Evolutionary conservation across 2,888 invertebrate genomes (phyloP).

Genomic region (Conchocele bisecta): DNA sequence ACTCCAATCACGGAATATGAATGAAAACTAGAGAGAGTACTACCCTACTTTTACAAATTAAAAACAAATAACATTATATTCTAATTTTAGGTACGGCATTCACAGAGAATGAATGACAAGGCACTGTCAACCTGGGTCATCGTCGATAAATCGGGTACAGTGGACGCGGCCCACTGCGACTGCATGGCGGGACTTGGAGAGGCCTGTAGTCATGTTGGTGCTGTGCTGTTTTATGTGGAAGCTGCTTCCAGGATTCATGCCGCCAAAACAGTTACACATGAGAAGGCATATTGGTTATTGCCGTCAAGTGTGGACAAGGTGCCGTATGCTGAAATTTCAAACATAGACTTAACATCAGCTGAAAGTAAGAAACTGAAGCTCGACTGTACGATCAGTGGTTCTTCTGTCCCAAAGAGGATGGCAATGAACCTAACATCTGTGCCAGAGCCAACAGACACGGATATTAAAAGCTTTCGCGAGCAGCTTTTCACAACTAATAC

Average conservation of each 20-base stretch:
- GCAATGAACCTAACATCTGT: neutral
- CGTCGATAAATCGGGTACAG: conserved; percentile 1
- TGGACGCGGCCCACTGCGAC: conserved; percentile 29
- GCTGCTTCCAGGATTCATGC: neutral
- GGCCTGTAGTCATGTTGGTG: conserved; percentile 22
- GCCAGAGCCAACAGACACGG: neutral
- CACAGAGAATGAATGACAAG: conserved; percentile 21
- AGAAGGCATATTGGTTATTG: conserved; percentile 34
- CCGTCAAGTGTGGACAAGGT: conserved; percentile 15
- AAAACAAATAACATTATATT: too few relatives aligned
- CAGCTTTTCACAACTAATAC: neutral
- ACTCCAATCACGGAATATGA: too few relatives aligned
- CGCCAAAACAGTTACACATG: conserved; percentile 19
- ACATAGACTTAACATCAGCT: conserved; percentile 36
- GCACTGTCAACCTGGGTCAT: conserved; percentile 12
- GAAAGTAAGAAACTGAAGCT: conserved; percentile 21
- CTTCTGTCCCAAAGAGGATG: neutral
- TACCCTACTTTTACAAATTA: too few relatives aligned
- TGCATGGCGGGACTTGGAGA: conserved; percentile 28
- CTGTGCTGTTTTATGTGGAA: conserved; percentile 19
- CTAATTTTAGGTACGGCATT: conserved; percentile 29
- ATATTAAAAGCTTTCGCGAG: neutral
- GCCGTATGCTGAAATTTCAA: neutral
- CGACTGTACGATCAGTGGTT: conserved; percentile 4
- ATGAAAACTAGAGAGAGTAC: too few relatives aligned